Evolutionary conservation across 2,797 vertebrate species (phyloP).

Genomic region (Bradypodion pumilum): DNA sequence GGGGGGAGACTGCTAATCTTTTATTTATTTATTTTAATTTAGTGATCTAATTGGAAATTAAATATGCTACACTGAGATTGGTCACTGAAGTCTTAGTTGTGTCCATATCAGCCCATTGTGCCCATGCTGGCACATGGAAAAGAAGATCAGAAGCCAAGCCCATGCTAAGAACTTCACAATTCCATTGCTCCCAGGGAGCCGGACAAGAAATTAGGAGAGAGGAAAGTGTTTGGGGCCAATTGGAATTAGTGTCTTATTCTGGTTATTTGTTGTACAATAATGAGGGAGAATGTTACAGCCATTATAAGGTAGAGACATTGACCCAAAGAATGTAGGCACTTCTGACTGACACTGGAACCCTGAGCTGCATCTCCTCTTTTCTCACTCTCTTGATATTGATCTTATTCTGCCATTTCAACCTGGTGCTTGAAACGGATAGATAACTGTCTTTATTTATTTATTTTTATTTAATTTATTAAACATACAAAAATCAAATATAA

Average conservation of each 20-base stretch:
- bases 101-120: neutral
- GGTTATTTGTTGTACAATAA: neutral
- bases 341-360: no score
- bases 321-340: neutral
- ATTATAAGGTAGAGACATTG: neutral
- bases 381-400: neutral
- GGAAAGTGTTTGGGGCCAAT: neutral
- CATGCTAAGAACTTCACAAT: neutral
- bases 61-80: neutral
- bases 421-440: neutral
- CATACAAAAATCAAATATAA: no score
- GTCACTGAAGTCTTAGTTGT: neutral
- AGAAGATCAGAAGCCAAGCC: neutral
- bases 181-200: neutral
- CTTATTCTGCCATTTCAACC: neutral
- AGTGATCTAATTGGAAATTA: no score
- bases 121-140: neutral
- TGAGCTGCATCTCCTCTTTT: neutral
- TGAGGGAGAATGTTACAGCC: neutral
- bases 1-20: no score
- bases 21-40: no score
- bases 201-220: neutral
- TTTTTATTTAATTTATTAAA: no score
- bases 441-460: no score
- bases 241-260: neutral